Percentiles rank a stretch among this genome's conserved stretches.
Evolutionary conservation across 2,888 invertebrate genomes (phyloP).

Genomic region (Ganaspis brasiliensis): DNA sequence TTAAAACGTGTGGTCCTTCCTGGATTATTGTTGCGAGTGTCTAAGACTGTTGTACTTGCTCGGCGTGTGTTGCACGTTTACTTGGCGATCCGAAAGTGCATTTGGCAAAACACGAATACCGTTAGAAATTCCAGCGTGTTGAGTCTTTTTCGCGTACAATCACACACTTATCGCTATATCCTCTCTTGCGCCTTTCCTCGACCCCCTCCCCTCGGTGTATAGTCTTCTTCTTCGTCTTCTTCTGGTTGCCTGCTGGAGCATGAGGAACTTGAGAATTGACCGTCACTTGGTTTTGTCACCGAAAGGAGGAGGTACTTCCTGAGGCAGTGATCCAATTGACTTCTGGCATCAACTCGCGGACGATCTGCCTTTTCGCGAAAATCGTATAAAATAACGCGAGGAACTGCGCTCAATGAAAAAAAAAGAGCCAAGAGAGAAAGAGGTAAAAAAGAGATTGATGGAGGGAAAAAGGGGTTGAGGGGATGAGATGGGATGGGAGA

Average conservation of each 20-base stretch:
- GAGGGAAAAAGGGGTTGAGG: constrained; percentile 49
- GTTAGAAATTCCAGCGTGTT: constrained; percentile 36
- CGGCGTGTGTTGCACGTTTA: constrained; percentile 17
- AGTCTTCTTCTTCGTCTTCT: constrained; percentile 23
- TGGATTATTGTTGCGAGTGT: background rate
- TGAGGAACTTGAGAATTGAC: constrained; percentile 13
- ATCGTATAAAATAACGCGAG: constrained; percentile 51
- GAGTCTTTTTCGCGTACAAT: constrained; percentile 40
- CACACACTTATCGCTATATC: constrained; percentile 40
- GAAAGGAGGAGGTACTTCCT: constrained; percentile 36
- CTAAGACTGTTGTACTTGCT: constrained; percentile 17
- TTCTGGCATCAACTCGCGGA: constrained; percentile 31
- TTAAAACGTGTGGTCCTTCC: background rate
- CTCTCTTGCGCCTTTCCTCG: constrained; percentile 20
- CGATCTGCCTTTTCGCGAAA: constrained; percentile 46
- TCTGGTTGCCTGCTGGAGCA: constrained; percentile 1
- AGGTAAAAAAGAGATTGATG: constrained; percentile 52
- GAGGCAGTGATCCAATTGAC: constrained; percentile 33
- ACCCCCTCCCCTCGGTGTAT: constrained; percentile 7
- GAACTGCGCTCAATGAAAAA: constrained; percentile 12
- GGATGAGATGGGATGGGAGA: constrained; percentile 47
- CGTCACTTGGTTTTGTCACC: constrained; percentile 37
- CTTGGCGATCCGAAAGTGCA: constrained; percentile 35
- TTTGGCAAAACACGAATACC: constrained; percentile 37
- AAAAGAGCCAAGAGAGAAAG: constrained; percentile 46